Percentiles rank a stretch among this genome's conserved stretches.
phyloP scores from a whole-genome alignment of 1,140 invertebrate genomes.

The Asobara japonica region DNA sequence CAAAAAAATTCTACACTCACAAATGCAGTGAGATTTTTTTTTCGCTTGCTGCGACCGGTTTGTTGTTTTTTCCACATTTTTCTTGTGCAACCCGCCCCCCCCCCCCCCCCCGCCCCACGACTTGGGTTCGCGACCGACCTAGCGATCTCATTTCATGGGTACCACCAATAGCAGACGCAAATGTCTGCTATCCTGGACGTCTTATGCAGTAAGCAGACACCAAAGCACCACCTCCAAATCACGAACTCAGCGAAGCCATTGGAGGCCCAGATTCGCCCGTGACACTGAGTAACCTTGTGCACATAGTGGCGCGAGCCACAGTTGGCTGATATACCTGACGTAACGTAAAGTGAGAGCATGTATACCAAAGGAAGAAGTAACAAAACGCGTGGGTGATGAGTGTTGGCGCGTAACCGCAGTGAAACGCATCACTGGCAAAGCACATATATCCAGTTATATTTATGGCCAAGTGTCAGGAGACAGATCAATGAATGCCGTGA shows the following conservation, averaged over 20 bases:
- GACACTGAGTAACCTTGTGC: conserved; percentile 32
- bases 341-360: conserved; percentile 2
- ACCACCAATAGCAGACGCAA: too few species aligned
- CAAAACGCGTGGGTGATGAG: conserved; percentile 24
- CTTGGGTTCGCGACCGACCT: too few species aligned
- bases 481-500: conserved; percentile 25
- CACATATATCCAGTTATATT: neutral
- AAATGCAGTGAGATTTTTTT: neutral
- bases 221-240: neutral
- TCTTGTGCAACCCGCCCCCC: too few species aligned
- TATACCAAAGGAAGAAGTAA: conserved; percentile 8
- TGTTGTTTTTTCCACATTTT: too few species aligned
- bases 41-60: neutral
- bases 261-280: conserved; percentile 25
- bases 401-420: conserved; percentile 10
- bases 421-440: neutral
- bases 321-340: conserved; percentile 21
- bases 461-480: conserved; percentile 8
- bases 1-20: neutral
- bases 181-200: too few species aligned
- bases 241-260: conserved; percentile 4
- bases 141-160: too few species aligned
- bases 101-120: too few species aligned
- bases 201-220: too few species aligned
- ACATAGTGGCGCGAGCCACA: conserved; percentile 3